Evolutionary conservation across 1,140 invertebrate genomes (phyloP).

Genomic region (Pseudomyrmex sp.): DNA sequence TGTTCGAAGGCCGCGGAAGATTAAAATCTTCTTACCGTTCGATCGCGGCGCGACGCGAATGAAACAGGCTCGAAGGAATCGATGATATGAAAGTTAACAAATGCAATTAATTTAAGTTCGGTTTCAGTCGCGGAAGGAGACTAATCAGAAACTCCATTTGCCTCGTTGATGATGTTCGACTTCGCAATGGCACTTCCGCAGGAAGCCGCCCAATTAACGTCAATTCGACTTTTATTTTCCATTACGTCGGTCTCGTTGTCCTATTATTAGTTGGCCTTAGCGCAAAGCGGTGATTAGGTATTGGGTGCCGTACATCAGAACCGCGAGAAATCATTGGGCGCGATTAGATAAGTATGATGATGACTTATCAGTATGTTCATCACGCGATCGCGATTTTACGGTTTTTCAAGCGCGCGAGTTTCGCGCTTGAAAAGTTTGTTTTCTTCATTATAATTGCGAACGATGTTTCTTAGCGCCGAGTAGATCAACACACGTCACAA

Average conservation of each 20-base stretch:
- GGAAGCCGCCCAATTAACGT: slow-evolving; percentile 67
- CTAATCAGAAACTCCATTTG: slow-evolving; percentile 63
- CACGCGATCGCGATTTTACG: slow-evolving; percentile 21
- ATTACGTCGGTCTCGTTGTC: slow-evolving; percentile 22
- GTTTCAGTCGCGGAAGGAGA: slow-evolving; percentile 56
- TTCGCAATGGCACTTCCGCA: slow-evolving; percentile 58
- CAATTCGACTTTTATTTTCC: slow-evolving; percentile 68
- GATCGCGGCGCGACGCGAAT: slow-evolving; percentile 46
- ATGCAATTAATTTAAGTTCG: slow-evolving; percentile 66
- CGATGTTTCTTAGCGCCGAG: no score
- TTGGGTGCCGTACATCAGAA: background rate
- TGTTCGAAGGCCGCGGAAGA: slow-evolving; percentile 64
- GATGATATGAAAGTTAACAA: slow-evolving; percentile 63
- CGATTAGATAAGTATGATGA: slow-evolving; percentile 57
- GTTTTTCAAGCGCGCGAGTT: slow-evolving; percentile 31
- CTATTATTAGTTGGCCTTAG: slow-evolving; percentile 25
- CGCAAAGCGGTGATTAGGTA: slow-evolving; percentile 34
- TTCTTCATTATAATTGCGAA: no score
- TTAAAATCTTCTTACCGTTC: slow-evolving; percentile 61
- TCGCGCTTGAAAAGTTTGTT: no score
- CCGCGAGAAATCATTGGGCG: slow-evolving; percentile 52
- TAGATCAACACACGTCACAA: no score
- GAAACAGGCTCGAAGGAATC: slow-evolving; percentile 1
- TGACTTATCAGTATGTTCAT: slow-evolving; percentile 46
- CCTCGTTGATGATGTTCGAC: slow-evolving; percentile 65